Conservation (phyloP, 2,888 invertebrate species). For the Lasioglossum figueresi region DNA sequence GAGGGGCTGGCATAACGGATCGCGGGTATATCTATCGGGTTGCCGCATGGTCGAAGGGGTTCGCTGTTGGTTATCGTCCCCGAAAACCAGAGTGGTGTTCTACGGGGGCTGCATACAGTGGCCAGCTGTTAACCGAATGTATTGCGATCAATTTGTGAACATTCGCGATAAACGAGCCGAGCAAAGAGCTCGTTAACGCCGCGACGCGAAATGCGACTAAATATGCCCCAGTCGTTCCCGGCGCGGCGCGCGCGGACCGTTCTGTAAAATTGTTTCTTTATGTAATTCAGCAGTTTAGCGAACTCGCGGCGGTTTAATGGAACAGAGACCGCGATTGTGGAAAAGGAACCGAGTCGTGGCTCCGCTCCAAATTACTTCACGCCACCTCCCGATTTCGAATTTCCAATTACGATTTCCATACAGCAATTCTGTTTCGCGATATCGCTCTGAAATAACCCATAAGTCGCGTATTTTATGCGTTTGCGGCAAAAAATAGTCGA, state of each 20-base stretch:
- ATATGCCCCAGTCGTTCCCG: background rate
- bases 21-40: constrained; percentile 62
- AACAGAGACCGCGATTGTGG: background rate
- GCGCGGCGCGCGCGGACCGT: background rate
- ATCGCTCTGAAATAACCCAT: background rate
- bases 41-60: constrained; percentile 57
- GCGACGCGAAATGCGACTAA: constrained; percentile 1
- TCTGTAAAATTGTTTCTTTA: constrained; percentile 17
- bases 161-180: constrained; percentile 48
- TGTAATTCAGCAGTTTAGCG: background rate
- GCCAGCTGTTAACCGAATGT: constrained; percentile 66
- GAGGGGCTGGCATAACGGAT: constrained; percentile 65
- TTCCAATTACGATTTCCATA: background rate
- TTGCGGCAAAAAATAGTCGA: background rate
- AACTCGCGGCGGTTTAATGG: background rate
- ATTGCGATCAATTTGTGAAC: constrained; percentile 61
- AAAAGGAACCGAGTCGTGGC: background rate
- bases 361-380: constrained; percentile 5
- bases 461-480: background rate
- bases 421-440: background rate
- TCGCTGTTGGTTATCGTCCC: constrained; percentile 63
- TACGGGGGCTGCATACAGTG: constrained; percentile 36
- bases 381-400: background rate
- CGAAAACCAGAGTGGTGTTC: constrained; percentile 62
- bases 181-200: constrained; percentile 44